These are phyloP conservation scores for Tenthredo scrophulariae DNA, from an alignment of 2,888 invertebrate species.

Conservation along the genomic window DNA sequence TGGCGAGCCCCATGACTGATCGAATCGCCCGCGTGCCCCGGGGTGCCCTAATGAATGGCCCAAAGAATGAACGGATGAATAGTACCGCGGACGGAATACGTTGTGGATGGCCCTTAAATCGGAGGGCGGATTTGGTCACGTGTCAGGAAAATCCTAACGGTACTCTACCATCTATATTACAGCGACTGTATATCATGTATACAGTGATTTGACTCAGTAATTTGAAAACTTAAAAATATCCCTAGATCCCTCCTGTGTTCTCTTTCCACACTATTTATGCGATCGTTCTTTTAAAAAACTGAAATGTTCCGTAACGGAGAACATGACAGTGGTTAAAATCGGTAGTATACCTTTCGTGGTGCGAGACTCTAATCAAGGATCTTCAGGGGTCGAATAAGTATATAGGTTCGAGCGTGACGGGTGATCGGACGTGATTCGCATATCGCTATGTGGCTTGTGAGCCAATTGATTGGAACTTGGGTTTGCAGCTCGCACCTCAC, in stretches of 20 bases:
- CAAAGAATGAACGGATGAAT: constrained; percentile 63
- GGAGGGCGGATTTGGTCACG: constrained; percentile 70
- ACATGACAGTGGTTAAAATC: not conserved
- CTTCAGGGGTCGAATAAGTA: constrained; percentile 60
- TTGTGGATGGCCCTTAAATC: constrained; percentile 70
- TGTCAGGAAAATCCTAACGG: constrained; percentile 64
- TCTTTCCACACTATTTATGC: not conserved
- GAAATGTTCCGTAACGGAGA: not conserved
- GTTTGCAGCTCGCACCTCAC: constrained; percentile 61
- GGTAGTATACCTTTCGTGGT: not conserved
- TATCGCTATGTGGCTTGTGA: constrained; percentile 62
- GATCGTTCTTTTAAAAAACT: not conserved
- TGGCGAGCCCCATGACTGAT: constrained; percentile 47
- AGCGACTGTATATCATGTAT: not conserved
- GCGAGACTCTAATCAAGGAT: constrained; percentile 35
- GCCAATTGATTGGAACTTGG: constrained; percentile 68
- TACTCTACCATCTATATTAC: not conserved
- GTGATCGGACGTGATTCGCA: constrained; percentile 65
- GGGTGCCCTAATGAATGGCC: constrained; percentile 69
- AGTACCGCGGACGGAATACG: constrained; percentile 55
- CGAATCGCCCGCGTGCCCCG: constrained; percentile 55
- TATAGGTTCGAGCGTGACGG: constrained; percentile 15
- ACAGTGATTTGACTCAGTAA: not conserved
- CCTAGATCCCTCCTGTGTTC: not conserved
- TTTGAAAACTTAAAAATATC: not conserved